Percentiles rank a stretch among this genome's conserved stretches.
Conservation (phyloP, 2,797 vertebrate species). For the Hyperoplus immaculatus region DNA sequence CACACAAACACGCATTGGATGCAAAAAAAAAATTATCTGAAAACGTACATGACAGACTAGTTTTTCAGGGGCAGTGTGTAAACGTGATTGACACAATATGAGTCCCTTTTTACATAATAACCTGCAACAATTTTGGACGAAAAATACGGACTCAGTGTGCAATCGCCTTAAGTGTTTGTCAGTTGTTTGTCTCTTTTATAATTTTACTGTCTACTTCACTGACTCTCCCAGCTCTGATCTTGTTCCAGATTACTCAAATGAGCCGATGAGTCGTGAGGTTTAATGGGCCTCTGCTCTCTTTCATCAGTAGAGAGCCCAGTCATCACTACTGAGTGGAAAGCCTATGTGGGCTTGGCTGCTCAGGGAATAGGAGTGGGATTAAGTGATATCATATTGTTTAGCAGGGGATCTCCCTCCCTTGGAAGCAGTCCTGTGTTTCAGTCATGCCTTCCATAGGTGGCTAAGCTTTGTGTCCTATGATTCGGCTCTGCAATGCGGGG, state of each 20-base stretch:
- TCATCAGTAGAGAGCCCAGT: conserved; percentile 82
- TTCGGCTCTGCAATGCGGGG: conserved; percentile 20
- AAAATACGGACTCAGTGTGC: too few relatives aligned
- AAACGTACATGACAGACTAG: too few relatives aligned
- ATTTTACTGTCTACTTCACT: conserved; percentile 24
- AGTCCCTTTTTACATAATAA: too few relatives aligned
- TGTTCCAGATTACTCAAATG: conserved; percentile 85
- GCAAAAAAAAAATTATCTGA: too few relatives aligned
- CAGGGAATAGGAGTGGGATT: conserved; percentile 69
- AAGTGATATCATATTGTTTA: conserved; percentile 80
- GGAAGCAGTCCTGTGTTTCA: conserved; percentile 65
- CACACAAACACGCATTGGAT: too few relatives aligned
- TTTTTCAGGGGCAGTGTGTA: too few relatives aligned
- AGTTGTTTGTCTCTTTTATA: conserved; percentile 45
- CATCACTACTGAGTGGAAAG: conserved; percentile 80
- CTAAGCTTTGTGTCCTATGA: conserved; percentile 65
- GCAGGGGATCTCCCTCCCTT: conserved; percentile 73
- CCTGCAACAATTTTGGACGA: too few relatives aligned
- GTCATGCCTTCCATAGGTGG: conserved; percentile 72
- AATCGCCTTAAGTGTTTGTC: conserved; percentile 15
- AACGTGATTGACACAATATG: too few relatives aligned
- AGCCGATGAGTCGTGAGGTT: conserved; percentile 80
- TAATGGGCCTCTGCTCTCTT: conserved; percentile 75
- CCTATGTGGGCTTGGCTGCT: conserved; percentile 74
- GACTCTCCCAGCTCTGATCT: conserved; percentile 39